Conservation (phyloP, 2,113 vertebrate species). For the Sphyrna mokarran region DNA sequence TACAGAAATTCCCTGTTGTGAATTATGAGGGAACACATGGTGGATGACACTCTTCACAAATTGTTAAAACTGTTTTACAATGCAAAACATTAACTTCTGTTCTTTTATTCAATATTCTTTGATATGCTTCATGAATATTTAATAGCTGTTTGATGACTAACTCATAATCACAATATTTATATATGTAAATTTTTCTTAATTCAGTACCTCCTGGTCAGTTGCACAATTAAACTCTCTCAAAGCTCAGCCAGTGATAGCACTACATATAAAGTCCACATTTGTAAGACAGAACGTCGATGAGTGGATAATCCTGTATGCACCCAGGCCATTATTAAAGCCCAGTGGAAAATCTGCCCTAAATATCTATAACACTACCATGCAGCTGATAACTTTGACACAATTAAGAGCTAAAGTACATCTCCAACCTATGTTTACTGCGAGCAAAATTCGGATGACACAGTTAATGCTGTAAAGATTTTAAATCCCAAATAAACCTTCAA, state of each 20-base stretch:
- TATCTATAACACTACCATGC: slow-evolving; percentile 16
- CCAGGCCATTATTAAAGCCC: neutral
- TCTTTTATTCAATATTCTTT: neutral
- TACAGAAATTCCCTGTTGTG: slow-evolving; percentile 23
- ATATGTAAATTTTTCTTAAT: slow-evolving; percentile 14
- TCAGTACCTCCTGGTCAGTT: neutral
- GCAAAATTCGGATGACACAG: neutral
- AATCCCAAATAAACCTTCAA: neutral
- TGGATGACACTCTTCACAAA: slow-evolving; percentile 22
- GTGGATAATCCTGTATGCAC: neutral
- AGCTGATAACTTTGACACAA: slow-evolving; percentile 31
- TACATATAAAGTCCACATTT: neutral
- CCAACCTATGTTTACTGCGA: neutral
- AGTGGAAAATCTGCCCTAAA: slow-evolving; percentile 19
- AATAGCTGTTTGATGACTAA: slow-evolving; percentile 15
- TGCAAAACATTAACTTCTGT: slow-evolving; percentile 3
- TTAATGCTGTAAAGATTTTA: slow-evolving; percentile 16
- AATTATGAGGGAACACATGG: slow-evolving; percentile 8
- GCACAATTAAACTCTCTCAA: neutral
- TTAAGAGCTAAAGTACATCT: neutral
- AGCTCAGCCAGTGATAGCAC: neutral
- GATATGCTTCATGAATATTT: neutral
- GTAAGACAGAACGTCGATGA: neutral
- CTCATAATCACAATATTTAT: slow-evolving; percentile 33
- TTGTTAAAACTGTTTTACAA: slow-evolving; percentile 23